Conservation (phyloP, 2,797 vertebrate genomes). For the Characodon lateralis region DNA sequence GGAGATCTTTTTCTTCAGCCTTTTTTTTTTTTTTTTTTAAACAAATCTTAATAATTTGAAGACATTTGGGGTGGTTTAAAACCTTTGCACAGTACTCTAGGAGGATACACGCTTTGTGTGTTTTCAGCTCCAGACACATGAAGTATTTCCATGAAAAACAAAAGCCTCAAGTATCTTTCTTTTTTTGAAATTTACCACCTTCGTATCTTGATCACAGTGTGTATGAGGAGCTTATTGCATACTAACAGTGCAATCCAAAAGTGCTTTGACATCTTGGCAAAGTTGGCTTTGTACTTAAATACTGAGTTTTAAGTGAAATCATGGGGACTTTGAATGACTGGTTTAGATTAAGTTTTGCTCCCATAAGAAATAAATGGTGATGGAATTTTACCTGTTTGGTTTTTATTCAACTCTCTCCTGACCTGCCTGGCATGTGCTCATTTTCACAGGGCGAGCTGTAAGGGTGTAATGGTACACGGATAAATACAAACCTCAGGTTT, state of each 20-base stretch:
- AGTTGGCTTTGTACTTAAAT: slow-evolving; percentile 5
- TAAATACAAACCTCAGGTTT: not conserved
- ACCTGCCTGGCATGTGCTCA: not conserved
- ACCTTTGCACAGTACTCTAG: not conserved
- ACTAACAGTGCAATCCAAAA: slow-evolving; percentile 24
- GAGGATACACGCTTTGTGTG: slow-evolving; percentile 17
- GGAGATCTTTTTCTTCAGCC: not conserved
- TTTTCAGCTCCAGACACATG: slow-evolving; percentile 38
- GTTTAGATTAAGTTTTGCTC: slow-evolving; percentile 5
- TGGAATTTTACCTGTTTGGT: not conserved
- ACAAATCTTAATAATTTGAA: not conserved
- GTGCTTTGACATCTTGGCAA: slow-evolving; percentile 1
- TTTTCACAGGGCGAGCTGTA: not conserved
- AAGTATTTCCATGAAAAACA: slow-evolving; percentile 35
- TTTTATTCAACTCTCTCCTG: not conserved
- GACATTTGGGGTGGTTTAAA: not conserved
- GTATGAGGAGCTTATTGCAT: slow-evolving; percentile 12
- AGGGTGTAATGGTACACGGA: not conserved
- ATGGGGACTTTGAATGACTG: slow-evolving; percentile 17
- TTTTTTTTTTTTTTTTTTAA: not conserved
- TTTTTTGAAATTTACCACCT: slow-evolving; percentile 17
- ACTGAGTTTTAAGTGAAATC: slow-evolving; percentile 17
- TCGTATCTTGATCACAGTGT: not conserved
- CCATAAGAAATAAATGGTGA: not conserved
- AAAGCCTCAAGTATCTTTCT: slow-evolving; percentile 45